phyloP scores from a whole-genome alignment of 2,797 vertebrate genomes.

The Gadopsis marmoratus region DNA sequence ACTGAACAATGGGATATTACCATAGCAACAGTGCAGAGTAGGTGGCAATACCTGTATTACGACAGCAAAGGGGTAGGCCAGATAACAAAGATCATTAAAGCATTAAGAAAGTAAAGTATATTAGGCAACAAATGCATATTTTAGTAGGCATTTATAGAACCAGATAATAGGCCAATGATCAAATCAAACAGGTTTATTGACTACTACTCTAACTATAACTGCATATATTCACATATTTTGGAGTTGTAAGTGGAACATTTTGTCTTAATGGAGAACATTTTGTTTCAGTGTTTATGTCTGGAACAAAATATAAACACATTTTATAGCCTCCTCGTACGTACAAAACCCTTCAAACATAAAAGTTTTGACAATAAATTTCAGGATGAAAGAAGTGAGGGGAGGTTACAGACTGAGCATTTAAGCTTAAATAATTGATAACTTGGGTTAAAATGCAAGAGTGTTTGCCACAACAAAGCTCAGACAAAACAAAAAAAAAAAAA shows the following conservation, averaged over 20 bases:
- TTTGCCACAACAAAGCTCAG: slow-evolving; percentile 65
- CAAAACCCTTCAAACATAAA: slow-evolving; percentile 36
- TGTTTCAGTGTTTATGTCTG: slow-evolving; percentile 8
- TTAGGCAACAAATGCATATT: not conserved
- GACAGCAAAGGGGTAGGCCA: not conserved
- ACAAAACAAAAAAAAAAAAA: slow-evolving; percentile 37
- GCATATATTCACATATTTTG: not conserved
- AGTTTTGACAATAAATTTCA: slow-evolving; percentile 15
- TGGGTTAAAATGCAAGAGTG: slow-evolving; percentile 25
- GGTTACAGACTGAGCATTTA: slow-evolving; percentile 19
- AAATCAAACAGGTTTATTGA: slow-evolving; percentile 1
- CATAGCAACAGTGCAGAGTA: slow-evolving; percentile 25
- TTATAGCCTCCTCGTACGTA: slow-evolving; percentile 15
- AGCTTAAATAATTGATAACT: slow-evolving; percentile 48
- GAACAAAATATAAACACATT: slow-evolving; percentile 25
- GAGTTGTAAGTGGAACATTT: not conserved
- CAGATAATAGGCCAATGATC: not conserved
- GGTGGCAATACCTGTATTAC: not conserved
- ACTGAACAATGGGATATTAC: not conserved
- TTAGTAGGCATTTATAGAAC: not conserved
- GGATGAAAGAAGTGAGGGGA: slow-evolving; percentile 29
- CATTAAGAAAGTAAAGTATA: not conserved
- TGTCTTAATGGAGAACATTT: slow-evolving; percentile 4
- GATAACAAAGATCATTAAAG: not conserved
- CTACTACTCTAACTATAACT: not conserved